phyloP scores from a whole-genome alignment of 2,888 invertebrate species.

The Drosophila siamana region DNA sequence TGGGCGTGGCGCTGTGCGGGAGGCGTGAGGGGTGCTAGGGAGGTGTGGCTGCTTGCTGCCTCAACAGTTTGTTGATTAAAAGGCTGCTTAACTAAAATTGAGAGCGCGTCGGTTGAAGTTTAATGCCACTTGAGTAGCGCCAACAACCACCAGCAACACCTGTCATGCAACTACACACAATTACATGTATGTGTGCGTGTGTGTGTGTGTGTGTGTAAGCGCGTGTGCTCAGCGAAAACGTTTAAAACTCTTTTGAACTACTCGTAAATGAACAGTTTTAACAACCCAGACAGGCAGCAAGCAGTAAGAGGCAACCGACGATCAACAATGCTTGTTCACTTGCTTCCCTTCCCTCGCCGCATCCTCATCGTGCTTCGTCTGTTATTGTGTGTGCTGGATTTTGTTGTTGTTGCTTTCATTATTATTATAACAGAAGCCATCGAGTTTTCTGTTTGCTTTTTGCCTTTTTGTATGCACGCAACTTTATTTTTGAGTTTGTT shows the following conservation, averaged over 20 bases:
- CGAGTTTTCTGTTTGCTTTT: conserved; percentile 29
- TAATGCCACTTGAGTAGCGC: conserved; percentile 47
- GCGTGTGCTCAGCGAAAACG: conserved; percentile 33
- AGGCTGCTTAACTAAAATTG: conserved; percentile 70
- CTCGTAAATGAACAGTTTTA: conserved; percentile 56
- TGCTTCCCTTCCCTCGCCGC: neutral
- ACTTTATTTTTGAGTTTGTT: conserved; percentile 49
- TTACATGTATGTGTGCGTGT: conserved; percentile 17
- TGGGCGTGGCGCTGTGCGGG: conserved; percentile 26
- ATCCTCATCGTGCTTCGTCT: neutral
- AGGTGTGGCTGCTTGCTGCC: conserved; percentile 44
- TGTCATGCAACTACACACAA: conserved; percentile 1
- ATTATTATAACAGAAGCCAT: conserved; percentile 27
- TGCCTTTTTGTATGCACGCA: conserved; percentile 22
- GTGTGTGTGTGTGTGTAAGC: conserved; percentile 2
- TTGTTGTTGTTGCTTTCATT: conserved; percentile 23
- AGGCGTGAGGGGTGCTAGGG: too few species aligned
- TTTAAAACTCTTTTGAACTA: conserved; percentile 48
- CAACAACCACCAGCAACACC: conserved; percentile 22
- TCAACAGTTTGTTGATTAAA: conserved; percentile 80
- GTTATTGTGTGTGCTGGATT: conserved; percentile 1
- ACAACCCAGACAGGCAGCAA: conserved; percentile 33
- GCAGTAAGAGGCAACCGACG: conserved; percentile 20
- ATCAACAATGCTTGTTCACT: conserved; percentile 42
- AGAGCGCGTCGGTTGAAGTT: conserved; percentile 53